phyloP scores from a whole-genome alignment of 2,113 vertebrate species.

The Nesoenas mayeri region DNA sequence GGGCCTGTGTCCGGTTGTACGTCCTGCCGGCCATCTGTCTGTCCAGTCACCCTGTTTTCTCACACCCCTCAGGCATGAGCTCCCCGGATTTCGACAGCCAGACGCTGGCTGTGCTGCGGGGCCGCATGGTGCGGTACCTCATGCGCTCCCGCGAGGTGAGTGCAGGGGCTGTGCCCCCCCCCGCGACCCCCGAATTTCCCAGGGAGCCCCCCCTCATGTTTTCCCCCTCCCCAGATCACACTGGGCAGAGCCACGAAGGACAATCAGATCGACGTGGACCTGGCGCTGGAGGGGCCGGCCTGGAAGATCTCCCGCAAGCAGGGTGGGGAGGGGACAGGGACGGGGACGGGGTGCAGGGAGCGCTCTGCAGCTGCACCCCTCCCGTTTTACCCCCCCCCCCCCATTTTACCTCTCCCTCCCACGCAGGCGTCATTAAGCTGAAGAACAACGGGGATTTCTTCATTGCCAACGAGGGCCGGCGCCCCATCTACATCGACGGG shows the following conservation, averaged over 20 bases:
- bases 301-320: conserved; percentile 98
- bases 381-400: not conserved
- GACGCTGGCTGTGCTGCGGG: conserved; percentile 90
- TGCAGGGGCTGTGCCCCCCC: fast-evolving
- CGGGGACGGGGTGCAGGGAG: not conserved
- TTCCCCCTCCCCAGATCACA: conserved; percentile 80
- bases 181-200: not conserved
- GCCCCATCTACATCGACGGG: conserved; percentile 93
- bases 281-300: conserved; percentile 91
- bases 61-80: conserved; percentile 84
- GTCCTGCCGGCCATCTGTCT: fast-evolving
- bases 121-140: conserved; percentile 93
- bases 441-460: conserved; percentile 97
- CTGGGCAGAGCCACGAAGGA: conserved; percentile 94
- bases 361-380: not conserved
- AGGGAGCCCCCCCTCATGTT: not conserved
- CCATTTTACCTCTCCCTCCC: fast-evolving
- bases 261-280: conserved; percentile 94
- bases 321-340: conserved; percentile 70
- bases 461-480: conserved; percentile 91
- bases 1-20: no score
- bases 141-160: conserved; percentile 93
- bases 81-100: conserved; percentile 96
- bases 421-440: conserved; percentile 90
- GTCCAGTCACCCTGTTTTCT: no score